Percentiles rank a stretch among this genome's conserved stretches.
Conservation (phyloP, 2,888 invertebrate species). For the Pyralis farinalis region DNA sequence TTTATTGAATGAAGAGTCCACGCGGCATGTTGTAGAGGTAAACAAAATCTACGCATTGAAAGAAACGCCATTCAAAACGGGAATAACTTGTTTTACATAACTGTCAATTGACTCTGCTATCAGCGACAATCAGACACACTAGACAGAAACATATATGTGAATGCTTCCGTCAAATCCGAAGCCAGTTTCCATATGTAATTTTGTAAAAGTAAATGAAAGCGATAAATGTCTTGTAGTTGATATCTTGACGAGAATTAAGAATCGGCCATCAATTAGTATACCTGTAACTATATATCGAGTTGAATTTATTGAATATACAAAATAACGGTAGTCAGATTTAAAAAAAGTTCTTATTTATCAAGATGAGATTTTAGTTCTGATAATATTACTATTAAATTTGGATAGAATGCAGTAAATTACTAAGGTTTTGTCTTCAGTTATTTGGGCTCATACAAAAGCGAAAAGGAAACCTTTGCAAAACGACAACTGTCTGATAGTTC, state of each 20-base stretch:
- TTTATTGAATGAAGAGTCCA: background rate
- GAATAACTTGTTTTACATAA: constrained; percentile 6
- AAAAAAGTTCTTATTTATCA: no score
- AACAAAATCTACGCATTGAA: background rate
- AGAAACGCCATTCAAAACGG: background rate
- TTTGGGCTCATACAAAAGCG: background rate
- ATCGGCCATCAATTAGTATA: background rate
- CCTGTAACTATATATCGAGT: no score
- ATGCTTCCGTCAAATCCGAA: background rate
- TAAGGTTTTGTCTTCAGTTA: background rate
- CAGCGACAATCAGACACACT: constrained; percentile 1
- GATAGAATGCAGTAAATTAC: no score
- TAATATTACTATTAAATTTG: no score
- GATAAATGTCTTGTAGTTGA: background rate
- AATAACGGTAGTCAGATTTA: no score
- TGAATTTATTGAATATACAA: no score
- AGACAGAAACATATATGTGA: background rate
- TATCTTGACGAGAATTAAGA: background rate
- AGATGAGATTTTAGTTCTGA: no score
- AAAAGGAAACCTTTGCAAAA: background rate
- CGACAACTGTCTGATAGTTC: background rate
- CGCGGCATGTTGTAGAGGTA: background rate
- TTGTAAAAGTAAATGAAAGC: background rate
- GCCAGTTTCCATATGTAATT: background rate
- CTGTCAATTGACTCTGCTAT: constrained; percentile 6